Conservation (phyloP, 2,113 vertebrate genomes). For the Prietella phreatophila region DNA sequence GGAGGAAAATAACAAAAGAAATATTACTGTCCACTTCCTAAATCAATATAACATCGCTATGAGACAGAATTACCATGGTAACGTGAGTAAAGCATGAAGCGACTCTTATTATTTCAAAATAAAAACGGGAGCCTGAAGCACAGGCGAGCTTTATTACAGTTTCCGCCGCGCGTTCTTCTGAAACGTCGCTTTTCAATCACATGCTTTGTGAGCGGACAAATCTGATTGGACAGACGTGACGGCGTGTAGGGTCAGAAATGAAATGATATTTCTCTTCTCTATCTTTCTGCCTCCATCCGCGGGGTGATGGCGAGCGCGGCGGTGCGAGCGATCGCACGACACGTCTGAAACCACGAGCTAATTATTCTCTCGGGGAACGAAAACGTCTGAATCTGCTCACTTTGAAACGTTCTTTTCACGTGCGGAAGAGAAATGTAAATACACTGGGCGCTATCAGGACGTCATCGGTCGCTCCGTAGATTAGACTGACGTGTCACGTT, state of each 20-base stretch:
- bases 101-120: conserved; percentile 99
- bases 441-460: neutral
- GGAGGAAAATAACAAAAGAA: conserved; percentile 95
- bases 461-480: too few species aligned
- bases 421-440: neutral
- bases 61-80: conserved; percentile 99
- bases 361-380: conserved; percentile 61
- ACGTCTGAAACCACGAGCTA: conserved; percentile 57
- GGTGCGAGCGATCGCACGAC: conserved; percentile 60
- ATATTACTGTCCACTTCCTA: conserved; percentile 99
- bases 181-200: conserved; percentile 96
- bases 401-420: neutral
- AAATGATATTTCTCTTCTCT: conserved; percentile 55
- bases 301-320: conserved; percentile 56
- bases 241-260: conserved; percentile 71
- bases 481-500: neutral
- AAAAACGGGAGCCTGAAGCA: conserved; percentile 96
- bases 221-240: conserved; percentile 84
- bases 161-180: conserved; percentile 93
- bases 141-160: conserved; percentile 92
- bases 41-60: conserved; percentile 99
- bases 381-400: conserved; percentile 60
- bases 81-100: conserved; percentile 98
- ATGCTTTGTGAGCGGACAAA: conserved; percentile 92
- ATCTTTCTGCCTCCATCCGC: neutral